phyloP scores from a whole-genome alignment of 1,140 invertebrate species.

The Metopolophium dirhodum region DNA sequence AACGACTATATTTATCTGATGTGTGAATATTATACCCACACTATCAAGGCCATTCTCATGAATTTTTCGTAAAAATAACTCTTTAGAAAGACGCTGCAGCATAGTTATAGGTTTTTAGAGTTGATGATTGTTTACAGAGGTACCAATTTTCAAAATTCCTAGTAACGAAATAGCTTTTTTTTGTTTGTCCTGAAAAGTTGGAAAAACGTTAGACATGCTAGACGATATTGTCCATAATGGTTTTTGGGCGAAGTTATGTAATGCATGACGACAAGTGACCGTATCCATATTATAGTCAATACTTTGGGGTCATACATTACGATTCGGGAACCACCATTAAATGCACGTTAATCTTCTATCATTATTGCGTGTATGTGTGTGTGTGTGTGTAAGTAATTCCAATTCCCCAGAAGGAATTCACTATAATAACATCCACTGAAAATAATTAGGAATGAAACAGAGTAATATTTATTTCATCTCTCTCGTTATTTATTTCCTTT shows the following conservation, averaged over 20 bases:
- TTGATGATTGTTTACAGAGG: background rate
- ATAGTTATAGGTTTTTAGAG: background rate
- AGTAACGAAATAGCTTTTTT: background rate
- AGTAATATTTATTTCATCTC: too few relatives aligned
- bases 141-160: background rate
- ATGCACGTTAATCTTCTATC: background rate
- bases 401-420: too few relatives aligned
- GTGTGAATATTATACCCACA: background rate
- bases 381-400: background rate
- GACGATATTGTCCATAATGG: too few relatives aligned
- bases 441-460: too few relatives aligned
- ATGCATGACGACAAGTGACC: too few relatives aligned
- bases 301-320: too few relatives aligned
- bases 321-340: background rate
- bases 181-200: background rate
- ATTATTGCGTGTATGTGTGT: background rate
- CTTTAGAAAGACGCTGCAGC: background rate
- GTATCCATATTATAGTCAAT: too few relatives aligned
- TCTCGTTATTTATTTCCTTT: too few relatives aligned
- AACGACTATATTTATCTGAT: background rate
- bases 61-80: background rate
- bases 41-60: background rate
- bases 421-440: too few relatives aligned
- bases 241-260: too few relatives aligned
- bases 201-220: background rate